phyloP scores from a whole-genome alignment of 2,888 invertebrate species.

The Teleiodes luculella region DNA sequence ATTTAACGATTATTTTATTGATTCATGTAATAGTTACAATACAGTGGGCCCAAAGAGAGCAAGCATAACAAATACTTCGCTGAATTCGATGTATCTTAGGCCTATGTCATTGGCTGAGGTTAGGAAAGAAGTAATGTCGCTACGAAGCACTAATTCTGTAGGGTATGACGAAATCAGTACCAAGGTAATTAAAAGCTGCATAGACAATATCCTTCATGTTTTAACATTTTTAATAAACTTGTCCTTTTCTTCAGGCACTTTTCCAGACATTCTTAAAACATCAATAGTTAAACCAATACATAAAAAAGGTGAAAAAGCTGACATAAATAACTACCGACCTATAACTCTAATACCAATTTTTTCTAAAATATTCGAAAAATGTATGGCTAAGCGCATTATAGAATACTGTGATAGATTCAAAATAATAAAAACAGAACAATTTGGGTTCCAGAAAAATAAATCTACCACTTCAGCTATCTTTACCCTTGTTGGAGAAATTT shows the following conservation, averaged over 20 bases:
- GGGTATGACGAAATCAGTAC: not conserved
- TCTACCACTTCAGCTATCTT: not conserved
- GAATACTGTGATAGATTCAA: not conserved
- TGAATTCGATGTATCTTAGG: not conserved
- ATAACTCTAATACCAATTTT: not conserved
- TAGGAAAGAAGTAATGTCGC: not conserved
- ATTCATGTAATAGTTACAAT: not conserved
- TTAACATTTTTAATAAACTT: not conserved
- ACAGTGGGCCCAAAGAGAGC: not conserved
- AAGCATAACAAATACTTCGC: not conserved
- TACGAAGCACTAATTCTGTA: not conserved
- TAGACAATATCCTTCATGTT: not conserved
- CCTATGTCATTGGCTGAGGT: not conserved
- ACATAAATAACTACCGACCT: not conserved
- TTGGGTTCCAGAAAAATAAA: not conserved
- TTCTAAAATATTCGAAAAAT: not conserved
- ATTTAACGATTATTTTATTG: not conserved
- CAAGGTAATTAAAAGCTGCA: not conserved
- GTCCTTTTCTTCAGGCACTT: not conserved
- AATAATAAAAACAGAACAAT: not conserved
- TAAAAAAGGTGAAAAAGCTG: no score
- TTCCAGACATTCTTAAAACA: not conserved
- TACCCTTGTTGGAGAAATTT: not conserved
- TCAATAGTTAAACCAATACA: not conserved
- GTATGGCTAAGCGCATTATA: not conserved